These are phyloP conservation scores for Cyclophora punctaria DNA, from an alignment of 2,888 invertebrate species.

Conservation along the genomic window DNA sequence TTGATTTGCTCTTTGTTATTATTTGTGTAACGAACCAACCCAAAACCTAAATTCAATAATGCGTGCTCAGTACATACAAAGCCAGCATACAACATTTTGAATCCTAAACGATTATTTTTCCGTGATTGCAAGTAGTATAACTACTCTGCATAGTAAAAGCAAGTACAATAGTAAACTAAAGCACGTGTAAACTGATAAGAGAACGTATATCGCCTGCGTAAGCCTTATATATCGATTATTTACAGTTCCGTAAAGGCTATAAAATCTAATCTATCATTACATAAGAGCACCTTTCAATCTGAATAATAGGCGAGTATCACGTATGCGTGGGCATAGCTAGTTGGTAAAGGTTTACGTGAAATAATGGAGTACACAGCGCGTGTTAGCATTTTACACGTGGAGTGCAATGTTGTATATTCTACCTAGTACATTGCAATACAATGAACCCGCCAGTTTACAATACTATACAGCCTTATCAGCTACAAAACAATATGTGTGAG, in stretches of 20 bases:
- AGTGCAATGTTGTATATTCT: constrained; percentile 16
- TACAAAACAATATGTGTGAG: constrained; percentile 46
- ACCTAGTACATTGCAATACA: constrained; percentile 30
- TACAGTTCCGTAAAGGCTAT: constrained; percentile 39
- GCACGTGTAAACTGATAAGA: constrained; percentile 56
- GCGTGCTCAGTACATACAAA: too few relatives aligned
- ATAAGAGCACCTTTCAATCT: constrained; percentile 26
- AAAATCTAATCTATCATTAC: constrained; percentile 43
- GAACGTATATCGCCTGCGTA: constrained; percentile 26
- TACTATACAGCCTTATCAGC: constrained; percentile 47
- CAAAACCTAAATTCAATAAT: too few relatives aligned
- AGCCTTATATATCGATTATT: constrained; percentile 38
- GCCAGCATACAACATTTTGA: too few relatives aligned
- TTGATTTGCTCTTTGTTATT: too few relatives aligned
- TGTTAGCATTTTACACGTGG: constrained; percentile 42
- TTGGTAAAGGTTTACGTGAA: constrained; percentile 13
- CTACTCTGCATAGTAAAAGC: constrained; percentile 4
- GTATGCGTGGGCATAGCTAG: constrained; percentile 13
- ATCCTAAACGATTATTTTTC: too few relatives aligned
- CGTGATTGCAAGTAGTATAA: too few relatives aligned
- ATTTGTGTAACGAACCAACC: too few relatives aligned
- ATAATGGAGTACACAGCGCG: constrained; percentile 27
- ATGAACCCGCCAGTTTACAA: constrained; percentile 18
- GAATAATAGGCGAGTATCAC: too few relatives aligned
- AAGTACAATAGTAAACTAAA: constrained; percentile 40